Evolutionary conservation across 2,797 vertebrate genomes (phyloP), one percentile per base, ranked within the genome.

Genomic region (Gymnoscopelus braueri): DNA sequence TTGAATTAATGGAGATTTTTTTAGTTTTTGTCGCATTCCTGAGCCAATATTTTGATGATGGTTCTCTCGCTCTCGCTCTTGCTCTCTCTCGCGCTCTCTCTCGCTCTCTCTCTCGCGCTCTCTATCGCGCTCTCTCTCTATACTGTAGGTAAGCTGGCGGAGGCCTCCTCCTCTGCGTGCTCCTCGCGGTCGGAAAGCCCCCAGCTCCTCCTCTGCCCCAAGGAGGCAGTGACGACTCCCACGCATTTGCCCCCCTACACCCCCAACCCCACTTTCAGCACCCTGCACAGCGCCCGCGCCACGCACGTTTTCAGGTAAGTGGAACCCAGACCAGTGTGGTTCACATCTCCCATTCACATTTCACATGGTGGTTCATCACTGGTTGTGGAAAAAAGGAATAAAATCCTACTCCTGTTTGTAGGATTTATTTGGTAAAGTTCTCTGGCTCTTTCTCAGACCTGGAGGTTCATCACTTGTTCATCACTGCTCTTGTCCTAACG

Each of bases 101-200:
- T 29, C n/a, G n/a, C n/a, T n/a, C n/a, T n/a, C n/a, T n/a, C n/a
- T n/a, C n/a, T n/a, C n/a, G n/a, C n/a, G n/a, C n/a, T n/a, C n/a
- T n/a, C 26, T 29, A 1, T 29, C 26, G 2, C 26, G 2, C 26
- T 29, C 26, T 29, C 26, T 10, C 26, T 14, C 26, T 24, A 65
- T 3, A 62, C 35, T 67, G 63, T 70, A 97, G 96, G 90, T 67
- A 96, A 95, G 89, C 82, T 91, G 73, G 56, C 65, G 0, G 95
- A 95, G 80, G 94, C 87, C 5, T 83, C 93, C 71, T 96, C 94
- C 70, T 95, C 94, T 15, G 94, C 92, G 1, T 95, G 93, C 10
- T 95, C 94, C 11, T 95, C 95, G 29, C 89, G 93, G 58, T 95
- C 95, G 1, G 93, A 89, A 72, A 95, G 93, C 71, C 94, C 95